Base-by-base conservation (phyloP, 2,113 vertebrate genomes). In the Semicossyphus pulcher region DNA sequence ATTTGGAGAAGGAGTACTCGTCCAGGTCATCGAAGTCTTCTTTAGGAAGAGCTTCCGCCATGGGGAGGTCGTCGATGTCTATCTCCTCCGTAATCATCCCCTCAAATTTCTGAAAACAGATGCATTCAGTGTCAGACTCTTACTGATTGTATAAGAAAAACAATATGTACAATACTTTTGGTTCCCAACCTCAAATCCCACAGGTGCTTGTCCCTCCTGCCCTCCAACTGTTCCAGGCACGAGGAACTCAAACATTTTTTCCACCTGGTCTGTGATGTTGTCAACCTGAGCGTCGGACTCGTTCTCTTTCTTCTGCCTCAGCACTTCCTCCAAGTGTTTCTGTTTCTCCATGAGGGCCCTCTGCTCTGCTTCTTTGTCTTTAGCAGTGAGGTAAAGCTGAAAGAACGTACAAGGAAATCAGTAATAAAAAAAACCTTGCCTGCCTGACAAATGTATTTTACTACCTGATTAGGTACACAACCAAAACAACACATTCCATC, bases 211-310 rank as follows among this genome's bases (percentile, higher is more conserved):
- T 10, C 95, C 94, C 72, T 98, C 95, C 80, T 95, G 95, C 3
- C 94, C 95, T 54, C 93, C 95, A 0, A 95, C 93, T 67, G 94
- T 57, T 15, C 59, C 49, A 14, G 97, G 97, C 70, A n/a, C n/a
- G n/a, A 99, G 93, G 86, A 99, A 99, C 5, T 94, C 95, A 42
- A 99, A 99, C 76, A 99, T 94, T 78, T 85, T 90, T 80, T 99
- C 97, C 78, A 99, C 95, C 10, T 96, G 93, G 51, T 96, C 96
- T 0, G 87, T 95, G 74, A 94, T 63, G 20, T 87, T 39, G 11
- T 94, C 89, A 0, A 37, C 7, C 20, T 86, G 78, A 16, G 66
- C 45, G 14, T 81, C 65, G 20, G 62, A 62, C 25, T 93, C 86
- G 62, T 59, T 80, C 64, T 92, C 87, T 16, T 49, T 89, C 74